phyloP scores from a whole-genome alignment of 2,888 invertebrate species.

The Lacanobia oleracea region DNA sequence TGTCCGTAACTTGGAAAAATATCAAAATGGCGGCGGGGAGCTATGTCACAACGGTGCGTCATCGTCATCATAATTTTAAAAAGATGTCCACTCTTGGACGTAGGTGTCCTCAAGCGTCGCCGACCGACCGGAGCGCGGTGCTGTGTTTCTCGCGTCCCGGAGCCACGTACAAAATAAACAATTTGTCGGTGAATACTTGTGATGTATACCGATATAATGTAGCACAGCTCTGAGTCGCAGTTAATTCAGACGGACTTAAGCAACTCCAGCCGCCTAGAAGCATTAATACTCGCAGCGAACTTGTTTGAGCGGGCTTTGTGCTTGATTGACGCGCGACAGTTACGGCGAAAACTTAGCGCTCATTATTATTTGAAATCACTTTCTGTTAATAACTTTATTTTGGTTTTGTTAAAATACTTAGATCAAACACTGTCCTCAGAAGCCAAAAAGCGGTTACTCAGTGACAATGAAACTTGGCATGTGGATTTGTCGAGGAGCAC shows the following conservation, averaged over 20 bases:
- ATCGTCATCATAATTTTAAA: too few species aligned
- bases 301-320: constrained; percentile 21
- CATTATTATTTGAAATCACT: background rate
- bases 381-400: background rate
- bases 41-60: too few species aligned
- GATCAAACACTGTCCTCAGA: background rate
- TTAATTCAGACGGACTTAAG: background rate
- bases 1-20: too few species aligned
- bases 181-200: background rate
- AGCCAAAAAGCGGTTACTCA: too few species aligned
- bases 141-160: too few species aligned
- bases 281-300: constrained; percentile 5
- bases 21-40: too few species aligned
- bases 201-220: background rate
- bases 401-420: background rate
- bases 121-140: too few species aligned
- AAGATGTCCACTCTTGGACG: background rate
- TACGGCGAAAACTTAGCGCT: constrained; percentile 1
- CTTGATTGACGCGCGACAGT: constrained; percentile 42
- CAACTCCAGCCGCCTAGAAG: constrained; percentile 15
- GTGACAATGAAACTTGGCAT: too few species aligned
- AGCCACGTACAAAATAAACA: too few species aligned
- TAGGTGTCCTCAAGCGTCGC: background rate
- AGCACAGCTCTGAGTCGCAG: background rate
- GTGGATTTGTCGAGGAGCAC: too few species aligned